Base-by-base conservation (phyloP, 2,797 vertebrate genomes). In the Myoxocephalus aenaeus region DNA sequence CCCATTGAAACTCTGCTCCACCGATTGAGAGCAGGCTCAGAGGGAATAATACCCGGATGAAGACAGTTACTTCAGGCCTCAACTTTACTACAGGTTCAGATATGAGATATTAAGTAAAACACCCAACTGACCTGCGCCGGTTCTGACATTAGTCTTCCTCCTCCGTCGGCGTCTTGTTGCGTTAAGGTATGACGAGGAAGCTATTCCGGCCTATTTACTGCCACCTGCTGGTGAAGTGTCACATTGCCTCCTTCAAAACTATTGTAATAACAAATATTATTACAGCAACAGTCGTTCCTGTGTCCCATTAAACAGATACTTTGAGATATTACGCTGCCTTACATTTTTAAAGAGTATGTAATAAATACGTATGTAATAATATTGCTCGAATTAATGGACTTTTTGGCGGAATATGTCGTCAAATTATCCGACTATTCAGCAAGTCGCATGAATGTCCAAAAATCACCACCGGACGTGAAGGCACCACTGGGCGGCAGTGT, bases 191-290 rank as follows among this genome's bases (percentile, higher is more conserved):
- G 25, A 27, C 5, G 1, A 5, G 7, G 20, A 51, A 17, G 34
- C 8, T 13, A 2, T 7, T 22, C 20, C 12, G 18, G 1, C 13
- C 22, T 84, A 72, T 20, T 36, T 72, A 85, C 25, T 61, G 77
- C 84, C 84, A 17, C 65, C 86, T 86, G 18, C 38, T 78, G 87
- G 73, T n/a, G 1, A 74, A n/a, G 4, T 8, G 4, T 5, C 14
- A 3, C 14, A 3, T 15, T 2, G 3, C 3, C 5, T 22, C 36
- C 17, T 27, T 12, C 10, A 18, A 29, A 12, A 77, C 5, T 9
- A 25, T 1, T 14, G 57, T 27, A 40, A 22, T 27, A 40, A 18
- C 48, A 51, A n/a, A 12, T 46, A 27, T 5, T 38, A n/a, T 5
- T 1, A n/a, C 4, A 2, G 38, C 11, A 54, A 20, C 48, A 54